Percentiles rank a stretch among this genome's conserved stretches.
These are phyloP conservation scores for Paralvinella palmiformis DNA, from an alignment of 1,140 invertebrate genomes.

Conservation along the genomic window DNA sequence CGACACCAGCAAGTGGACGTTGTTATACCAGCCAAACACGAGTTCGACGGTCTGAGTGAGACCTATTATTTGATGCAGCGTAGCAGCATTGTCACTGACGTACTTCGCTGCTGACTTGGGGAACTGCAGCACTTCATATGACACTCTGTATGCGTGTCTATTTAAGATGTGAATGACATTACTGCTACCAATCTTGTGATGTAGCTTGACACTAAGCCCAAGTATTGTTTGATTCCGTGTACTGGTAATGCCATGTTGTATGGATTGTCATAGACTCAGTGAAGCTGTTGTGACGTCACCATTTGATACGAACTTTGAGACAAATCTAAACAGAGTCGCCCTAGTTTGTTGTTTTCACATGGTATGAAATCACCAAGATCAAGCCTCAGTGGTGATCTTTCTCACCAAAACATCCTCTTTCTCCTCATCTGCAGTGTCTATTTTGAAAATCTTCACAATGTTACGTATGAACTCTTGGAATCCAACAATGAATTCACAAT, in stretches of 20 bases:
- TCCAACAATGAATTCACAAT: background rate
- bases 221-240: background rate
- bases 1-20: too few species aligned
- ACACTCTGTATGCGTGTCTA: constrained; percentile 1
- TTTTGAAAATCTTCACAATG: background rate
- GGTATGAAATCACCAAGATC: too few species aligned
- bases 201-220: background rate
- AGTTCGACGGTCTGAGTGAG: background rate
- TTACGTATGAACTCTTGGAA: background rate
- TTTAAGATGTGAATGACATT: background rate
- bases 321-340: background rate
- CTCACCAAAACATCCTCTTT: background rate
- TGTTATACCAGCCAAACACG: too few species aligned
- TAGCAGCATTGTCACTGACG: background rate
- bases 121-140: background rate
- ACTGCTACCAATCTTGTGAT: constrained; percentile 15
- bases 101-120: constrained; percentile 4
- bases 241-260: background rate
- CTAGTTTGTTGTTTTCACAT: too few species aligned
- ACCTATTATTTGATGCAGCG: background rate
- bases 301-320: background rate
- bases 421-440: background rate
- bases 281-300: constrained; percentile 1
- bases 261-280: background rate
- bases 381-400: background rate